phyloP scores from a whole-genome alignment of 2,797 vertebrate species.

The Artibeus lituratus region DNA sequence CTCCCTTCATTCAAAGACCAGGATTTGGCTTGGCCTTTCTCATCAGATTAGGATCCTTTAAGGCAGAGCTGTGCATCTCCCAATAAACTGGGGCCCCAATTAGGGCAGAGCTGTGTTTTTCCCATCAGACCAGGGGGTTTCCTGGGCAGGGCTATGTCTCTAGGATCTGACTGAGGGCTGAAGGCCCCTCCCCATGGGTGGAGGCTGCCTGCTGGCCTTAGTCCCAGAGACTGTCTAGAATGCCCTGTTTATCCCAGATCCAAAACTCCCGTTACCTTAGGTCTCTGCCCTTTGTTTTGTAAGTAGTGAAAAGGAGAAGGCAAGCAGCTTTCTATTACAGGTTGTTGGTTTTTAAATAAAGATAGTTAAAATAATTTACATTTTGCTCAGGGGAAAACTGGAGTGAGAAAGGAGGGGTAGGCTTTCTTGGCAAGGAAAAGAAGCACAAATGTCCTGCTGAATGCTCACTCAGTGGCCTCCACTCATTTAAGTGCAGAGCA shows the following conservation, averaged over 20 bases:
- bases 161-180: background rate
- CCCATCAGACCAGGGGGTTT: background rate
- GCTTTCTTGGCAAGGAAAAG: conserved; percentile 63
- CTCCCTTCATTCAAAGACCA: fast-evolving
- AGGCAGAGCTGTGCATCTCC: background rate
- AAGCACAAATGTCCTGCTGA: conserved; percentile 56
- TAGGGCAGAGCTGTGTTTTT: background rate
- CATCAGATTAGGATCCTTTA: background rate
- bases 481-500: conserved; percentile 14
- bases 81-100: background rate
- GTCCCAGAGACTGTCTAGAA: background rate
- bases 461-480: conserved; percentile 51
- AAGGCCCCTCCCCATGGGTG: background rate
- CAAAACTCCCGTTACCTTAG: background rate
- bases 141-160: background rate
- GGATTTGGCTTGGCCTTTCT: background rate
- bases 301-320: conserved; percentile 52
- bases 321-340: conserved; percentile 60
- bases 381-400: conserved; percentile 50
- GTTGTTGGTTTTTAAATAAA: conserved; percentile 72
- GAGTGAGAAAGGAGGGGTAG: conserved; percentile 45
- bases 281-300: conserved; percentile 48
- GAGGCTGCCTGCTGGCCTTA: background rate
- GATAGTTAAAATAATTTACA: conserved; percentile 76
- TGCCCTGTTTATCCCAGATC: background rate